Evolutionary conservation across 2,113 vertebrate species (phyloP).

Genomic region (Chloropsis cyanopogon): DNA sequence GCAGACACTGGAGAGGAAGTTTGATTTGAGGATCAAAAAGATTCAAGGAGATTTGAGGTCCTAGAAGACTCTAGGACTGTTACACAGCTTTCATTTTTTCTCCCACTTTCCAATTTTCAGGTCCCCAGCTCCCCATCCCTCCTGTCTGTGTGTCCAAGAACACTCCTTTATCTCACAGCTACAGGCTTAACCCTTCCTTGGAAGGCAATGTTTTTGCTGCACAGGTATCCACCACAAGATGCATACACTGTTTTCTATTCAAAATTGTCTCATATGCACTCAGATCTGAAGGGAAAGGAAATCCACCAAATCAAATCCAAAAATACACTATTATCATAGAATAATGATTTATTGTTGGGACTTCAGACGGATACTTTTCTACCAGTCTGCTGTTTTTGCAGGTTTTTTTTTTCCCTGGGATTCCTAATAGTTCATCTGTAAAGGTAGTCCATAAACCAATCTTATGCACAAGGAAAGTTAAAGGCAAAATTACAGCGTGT

Average conservation of each 20-base stretch:
- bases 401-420: background rate
- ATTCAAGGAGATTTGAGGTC: background rate
- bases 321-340: background rate
- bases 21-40: background rate
- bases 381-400: background rate
- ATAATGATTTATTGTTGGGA: background rate
- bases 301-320: background rate
- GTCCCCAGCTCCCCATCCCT: background rate
- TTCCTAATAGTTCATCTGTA: background rate
- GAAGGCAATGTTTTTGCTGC: background rate
- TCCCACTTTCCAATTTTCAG: background rate
- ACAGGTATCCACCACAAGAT: background rate
- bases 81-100: background rate
- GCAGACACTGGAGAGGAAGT: constrained; percentile 3
- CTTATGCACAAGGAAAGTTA: background rate
- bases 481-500: constrained; percentile 28
- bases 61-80: background rate
- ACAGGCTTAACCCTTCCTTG: background rate
- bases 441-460: background rate
- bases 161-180: background rate
- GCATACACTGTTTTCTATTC: background rate
- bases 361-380: background rate
- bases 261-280: background rate
- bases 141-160: background rate
- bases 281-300: background rate